Percentiles rank a stretch among this genome's conserved stretches.
Conservation (phyloP, 2,113 vertebrate genomes). For the Manacus vitellinus region DNA sequence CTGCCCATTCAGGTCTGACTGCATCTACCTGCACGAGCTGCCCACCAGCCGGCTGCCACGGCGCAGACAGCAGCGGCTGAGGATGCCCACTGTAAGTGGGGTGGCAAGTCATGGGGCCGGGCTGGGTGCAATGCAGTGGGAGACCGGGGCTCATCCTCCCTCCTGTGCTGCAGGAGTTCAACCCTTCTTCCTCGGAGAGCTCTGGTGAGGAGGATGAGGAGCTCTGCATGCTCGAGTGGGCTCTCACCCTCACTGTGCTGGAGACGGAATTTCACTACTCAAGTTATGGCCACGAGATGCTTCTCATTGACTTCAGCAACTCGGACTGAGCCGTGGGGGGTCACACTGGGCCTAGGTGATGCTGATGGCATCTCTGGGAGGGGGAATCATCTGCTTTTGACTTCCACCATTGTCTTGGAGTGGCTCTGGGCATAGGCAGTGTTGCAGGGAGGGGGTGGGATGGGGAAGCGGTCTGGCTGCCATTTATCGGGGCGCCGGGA, state of each 20-base stretch:
- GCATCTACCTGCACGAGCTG: constrained; percentile 83
- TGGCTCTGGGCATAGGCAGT: not conserved
- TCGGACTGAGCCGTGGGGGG: not conserved
- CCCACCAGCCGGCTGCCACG: not conserved
- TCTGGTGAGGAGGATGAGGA: constrained; percentile 57
- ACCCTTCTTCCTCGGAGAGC: constrained; percentile 28
- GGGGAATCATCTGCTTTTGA: not conserved
- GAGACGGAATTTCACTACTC: not conserved
- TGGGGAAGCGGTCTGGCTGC: not conserved
- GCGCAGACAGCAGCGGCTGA: not conserved
- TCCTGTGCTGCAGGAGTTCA: not conserved
- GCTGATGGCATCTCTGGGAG: not conserved
- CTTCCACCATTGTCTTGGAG: not conserved
- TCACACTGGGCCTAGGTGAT: not conserved
- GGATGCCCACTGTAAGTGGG: not conserved
- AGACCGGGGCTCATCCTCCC: not conserved
- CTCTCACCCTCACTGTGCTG: constrained; percentile 67
- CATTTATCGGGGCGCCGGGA: not conserved
- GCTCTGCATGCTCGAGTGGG: constrained; percentile 59
- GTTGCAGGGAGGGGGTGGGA: not conserved
- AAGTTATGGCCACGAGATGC: fast-evolving
- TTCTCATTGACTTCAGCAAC: not conserved
- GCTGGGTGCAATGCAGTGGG: fast-evolving
- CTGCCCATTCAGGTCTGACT: constrained; percentile 87
- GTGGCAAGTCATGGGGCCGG: fast-evolving